These are phyloP conservation scores for Gymnoscopelus braueri DNA, from an alignment of 2,797 vertebrate species.

Conservation along the genomic window DNA sequence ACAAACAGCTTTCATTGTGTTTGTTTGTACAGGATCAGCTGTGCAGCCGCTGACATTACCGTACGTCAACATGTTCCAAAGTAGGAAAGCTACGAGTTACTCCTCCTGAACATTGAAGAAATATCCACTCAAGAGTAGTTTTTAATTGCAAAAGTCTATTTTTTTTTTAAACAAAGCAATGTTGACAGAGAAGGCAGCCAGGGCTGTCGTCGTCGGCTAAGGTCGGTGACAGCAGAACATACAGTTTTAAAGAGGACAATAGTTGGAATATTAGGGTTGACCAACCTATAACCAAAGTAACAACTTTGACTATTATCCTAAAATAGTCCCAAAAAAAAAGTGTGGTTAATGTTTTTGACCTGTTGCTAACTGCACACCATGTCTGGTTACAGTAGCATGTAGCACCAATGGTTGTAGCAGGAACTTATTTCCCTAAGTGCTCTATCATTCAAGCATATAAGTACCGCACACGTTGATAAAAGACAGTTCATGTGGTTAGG, in stretches of 20 bases:
- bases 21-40: too few relatives aligned
- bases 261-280: conserved; percentile 12
- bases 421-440: not conserved
- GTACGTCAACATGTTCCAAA: too few relatives aligned
- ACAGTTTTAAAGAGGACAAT: conserved; percentile 19
- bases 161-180: conserved; percentile 40
- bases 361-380: conserved; percentile 30
- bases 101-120: not conserved
- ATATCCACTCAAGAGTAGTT: conserved; percentile 16
- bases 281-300: conserved; percentile 18
- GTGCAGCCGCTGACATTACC: conserved; percentile 10
- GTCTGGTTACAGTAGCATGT: conserved; percentile 36
- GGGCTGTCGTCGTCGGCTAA: conserved; percentile 25
- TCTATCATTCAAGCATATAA: conserved; percentile 13
- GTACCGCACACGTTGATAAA: conserved; percentile 17
- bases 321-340: conserved; percentile 25
- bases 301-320: conserved; percentile 15
- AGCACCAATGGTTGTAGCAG: conserved; percentile 50
- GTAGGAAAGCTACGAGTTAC: conserved; percentile 6
- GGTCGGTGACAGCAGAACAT: conserved; percentile 42
- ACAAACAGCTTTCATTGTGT: too few relatives aligned
- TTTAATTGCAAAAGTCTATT: conserved; percentile 25
- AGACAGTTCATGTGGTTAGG: conserved; percentile 18
- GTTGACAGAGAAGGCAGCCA: conserved; percentile 54
- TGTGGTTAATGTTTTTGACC: conserved; percentile 29